phyloP scores from a whole-genome alignment of 2,113 vertebrate species.

The Parus major region DNA sequence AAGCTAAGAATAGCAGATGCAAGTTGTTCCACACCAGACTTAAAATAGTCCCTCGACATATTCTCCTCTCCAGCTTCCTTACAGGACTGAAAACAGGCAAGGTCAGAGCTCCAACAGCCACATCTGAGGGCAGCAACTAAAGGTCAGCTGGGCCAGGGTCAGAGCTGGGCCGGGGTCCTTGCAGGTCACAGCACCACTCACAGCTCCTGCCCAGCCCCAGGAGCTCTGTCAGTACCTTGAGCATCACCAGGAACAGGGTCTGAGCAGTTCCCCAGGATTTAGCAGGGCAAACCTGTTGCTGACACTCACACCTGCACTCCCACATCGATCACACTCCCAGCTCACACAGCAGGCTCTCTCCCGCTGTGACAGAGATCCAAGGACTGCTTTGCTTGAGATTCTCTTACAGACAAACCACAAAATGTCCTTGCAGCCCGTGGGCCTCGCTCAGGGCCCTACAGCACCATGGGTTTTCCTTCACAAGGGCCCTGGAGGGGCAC shows the following conservation, averaged over 20 bases:
- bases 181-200: not conserved
- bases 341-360: accelerated
- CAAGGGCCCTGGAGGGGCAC: accelerated
- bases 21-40: not conserved
- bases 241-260: accelerated
- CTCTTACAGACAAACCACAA: not conserved
- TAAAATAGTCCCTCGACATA: not conserved
- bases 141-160: not conserved
- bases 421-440: accelerated
- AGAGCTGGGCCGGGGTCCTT: accelerated
- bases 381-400: accelerated
- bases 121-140: not conserved
- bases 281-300: not conserved
- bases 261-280: accelerated
- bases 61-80: not conserved
- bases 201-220: not conserved
- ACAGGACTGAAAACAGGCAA: not conserved
- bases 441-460: not conserved
- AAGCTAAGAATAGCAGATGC: slow-evolving; percentile 30
- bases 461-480: accelerated
- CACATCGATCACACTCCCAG: accelerated
- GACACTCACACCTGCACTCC: accelerated
- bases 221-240: not conserved
- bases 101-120: not conserved
- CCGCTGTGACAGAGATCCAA: accelerated